Conservation (phyloP, 2,113 vertebrate genomes). For the Ornithorhynchus anatinus region DNA sequence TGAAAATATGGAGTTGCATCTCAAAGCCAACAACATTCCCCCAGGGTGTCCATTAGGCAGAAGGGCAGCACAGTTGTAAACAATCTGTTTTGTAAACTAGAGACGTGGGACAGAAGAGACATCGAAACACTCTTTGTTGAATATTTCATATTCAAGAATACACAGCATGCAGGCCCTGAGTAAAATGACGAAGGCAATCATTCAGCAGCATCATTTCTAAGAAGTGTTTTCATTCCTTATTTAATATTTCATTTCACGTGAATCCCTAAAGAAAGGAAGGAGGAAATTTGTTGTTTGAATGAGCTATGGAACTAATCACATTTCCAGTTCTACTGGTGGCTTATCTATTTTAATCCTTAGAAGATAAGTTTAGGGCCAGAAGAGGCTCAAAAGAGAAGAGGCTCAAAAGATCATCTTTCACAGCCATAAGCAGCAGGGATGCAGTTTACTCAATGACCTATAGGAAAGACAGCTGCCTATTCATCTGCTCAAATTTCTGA, state of each 20-base stretch:
- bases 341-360: not conserved
- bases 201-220: conserved; percentile 5
- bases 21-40: conserved; percentile 61
- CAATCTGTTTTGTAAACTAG: conserved; percentile 66
- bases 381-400: no score
- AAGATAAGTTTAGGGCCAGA: no score
- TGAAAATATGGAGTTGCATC: conserved; percentile 60
- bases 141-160: conserved; percentile 57
- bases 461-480: no score
- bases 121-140: conserved; percentile 53
- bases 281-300: not conserved
- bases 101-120: conserved; percentile 52
- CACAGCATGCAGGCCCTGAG: conserved; percentile 30
- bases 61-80: conserved; percentile 64
- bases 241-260: not conserved
- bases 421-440: no score
- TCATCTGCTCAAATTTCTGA: no score
- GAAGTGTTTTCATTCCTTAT: not conserved
- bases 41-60: conserved; percentile 64
- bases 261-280: not conserved
- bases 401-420: no score
- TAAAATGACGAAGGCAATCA: conserved; percentile 21
- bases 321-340: not conserved
- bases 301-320: not conserved
- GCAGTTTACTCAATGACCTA: no score